phyloP scores from a whole-genome alignment of 1,140 invertebrate genomes.

The Rhyacophila brunnea region DNA sequence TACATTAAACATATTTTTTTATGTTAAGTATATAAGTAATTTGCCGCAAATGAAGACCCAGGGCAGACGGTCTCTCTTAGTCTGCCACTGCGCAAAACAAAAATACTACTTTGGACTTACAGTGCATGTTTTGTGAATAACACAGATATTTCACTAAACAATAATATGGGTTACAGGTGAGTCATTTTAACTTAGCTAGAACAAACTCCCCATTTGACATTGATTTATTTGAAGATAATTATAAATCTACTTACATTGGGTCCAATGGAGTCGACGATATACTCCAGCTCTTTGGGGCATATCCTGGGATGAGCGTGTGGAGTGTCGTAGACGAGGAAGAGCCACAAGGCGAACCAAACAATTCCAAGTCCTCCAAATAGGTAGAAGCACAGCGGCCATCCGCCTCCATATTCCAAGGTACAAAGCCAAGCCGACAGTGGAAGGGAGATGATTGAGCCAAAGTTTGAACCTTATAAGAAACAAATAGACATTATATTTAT shows the following conservation, averaged over 20 bases:
- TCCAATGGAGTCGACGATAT: conserved; percentile 63
- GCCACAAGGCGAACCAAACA: conserved; percentile 79
- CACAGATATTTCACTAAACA: neutral
- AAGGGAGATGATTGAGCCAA: conserved; percentile 75
- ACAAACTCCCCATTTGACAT: too few species aligned
- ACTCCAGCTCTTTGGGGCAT: conserved; percentile 63
- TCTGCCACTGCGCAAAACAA: too few species aligned
- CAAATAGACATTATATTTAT: too few species aligned
- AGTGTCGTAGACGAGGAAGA: conserved; percentile 69
- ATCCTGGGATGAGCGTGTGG: conserved; percentile 81
- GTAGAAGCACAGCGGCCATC: conserved; percentile 81
- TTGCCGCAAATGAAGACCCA: too few species aligned
- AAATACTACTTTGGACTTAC: too few species aligned
- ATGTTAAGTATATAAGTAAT: too few species aligned
- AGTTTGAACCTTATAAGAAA: conserved; percentile 59
- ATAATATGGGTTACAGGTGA: neutral
- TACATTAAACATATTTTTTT: too few species aligned
- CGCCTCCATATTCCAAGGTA: conserved; percentile 63
- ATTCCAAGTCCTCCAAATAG: conserved; percentile 72
- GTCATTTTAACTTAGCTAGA: neutral
- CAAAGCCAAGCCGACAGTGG: conserved; percentile 74
- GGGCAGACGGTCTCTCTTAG: too few species aligned
- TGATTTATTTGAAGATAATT: neutral
- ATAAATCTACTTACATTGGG: conserved; percentile 38
- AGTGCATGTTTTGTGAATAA: too few species aligned